Conservation (phyloP, 1,140 invertebrate genomes). For the Cydia strobilella region DNA sequence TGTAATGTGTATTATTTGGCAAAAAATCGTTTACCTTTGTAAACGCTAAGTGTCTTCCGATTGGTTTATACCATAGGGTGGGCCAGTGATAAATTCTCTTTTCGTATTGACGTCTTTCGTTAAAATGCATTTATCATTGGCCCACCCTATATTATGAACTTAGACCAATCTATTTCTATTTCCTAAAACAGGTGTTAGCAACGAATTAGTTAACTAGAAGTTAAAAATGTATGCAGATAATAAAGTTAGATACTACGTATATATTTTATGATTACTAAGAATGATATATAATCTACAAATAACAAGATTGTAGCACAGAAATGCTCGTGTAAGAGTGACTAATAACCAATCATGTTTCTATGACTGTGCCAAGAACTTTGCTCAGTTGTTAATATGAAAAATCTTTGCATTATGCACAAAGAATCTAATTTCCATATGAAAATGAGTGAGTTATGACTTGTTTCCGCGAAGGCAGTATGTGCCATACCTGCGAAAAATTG, state of each 20-base stretch:
- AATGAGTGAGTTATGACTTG: background rate
- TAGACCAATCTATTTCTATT: too few species aligned
- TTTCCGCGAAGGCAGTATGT: background rate
- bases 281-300: background rate
- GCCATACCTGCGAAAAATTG: background rate
- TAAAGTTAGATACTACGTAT: background rate
- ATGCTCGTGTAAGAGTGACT: constrained; percentile 6
- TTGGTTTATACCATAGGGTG: too few species aligned
- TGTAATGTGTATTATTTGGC: too few species aligned
- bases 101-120: too few species aligned
- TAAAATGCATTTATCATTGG: too few species aligned
- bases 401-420: background rate
- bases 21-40: too few species aligned
- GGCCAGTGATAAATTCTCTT: too few species aligned
- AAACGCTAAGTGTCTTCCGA: background rate
- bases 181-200: too few species aligned
- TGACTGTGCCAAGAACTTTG: background rate
- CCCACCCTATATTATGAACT: too few species aligned
- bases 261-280: background rate
- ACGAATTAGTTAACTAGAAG: too few species aligned
- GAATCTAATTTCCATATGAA: background rate
- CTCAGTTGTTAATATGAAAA: background rate
- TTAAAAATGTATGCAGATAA: too few species aligned
- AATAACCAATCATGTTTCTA: constrained; percentile 19
- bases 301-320: constrained; percentile 7